These are phyloP conservation scores for Myiopsitta monachus DNA, from an alignment of 2,113 vertebrate species.

Conservation along the genomic window DNA sequence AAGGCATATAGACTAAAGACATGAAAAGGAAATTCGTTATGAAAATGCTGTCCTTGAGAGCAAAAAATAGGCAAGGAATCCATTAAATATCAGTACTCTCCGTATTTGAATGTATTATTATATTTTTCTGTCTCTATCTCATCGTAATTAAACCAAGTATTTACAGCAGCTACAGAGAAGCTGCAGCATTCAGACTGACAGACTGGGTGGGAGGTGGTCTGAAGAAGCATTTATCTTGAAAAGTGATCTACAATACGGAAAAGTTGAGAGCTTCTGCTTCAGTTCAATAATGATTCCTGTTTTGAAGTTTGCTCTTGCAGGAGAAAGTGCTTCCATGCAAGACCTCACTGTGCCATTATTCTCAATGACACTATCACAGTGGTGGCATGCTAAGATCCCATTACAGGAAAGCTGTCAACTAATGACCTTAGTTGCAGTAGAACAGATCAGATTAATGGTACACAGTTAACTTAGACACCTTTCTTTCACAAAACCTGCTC, in stretches of 20 bases:
- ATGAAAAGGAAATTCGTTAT: not conserved
- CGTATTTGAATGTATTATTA: not conserved
- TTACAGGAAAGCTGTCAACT: slow-evolving; percentile 59
- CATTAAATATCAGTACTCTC: not conserved
- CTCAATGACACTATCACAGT: slow-evolving; percentile 62
- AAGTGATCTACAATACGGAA: slow-evolving; percentile 47
- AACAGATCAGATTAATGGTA: slow-evolving; percentile 69
- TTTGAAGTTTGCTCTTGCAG: slow-evolving; percentile 59
- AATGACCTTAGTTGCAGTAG: slow-evolving; percentile 50
- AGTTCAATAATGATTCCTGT: slow-evolving; percentile 57
- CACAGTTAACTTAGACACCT: slow-evolving; percentile 47
- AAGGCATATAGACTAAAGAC: not conserved
- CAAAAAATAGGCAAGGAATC: slow-evolving; percentile 15
- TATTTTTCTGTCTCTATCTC: not conserved
- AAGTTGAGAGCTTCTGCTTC: slow-evolving; percentile 60
- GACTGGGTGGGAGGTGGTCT: slow-evolving; percentile 49
- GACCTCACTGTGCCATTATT: slow-evolving; percentile 65
- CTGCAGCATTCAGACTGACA: slow-evolving; percentile 10
- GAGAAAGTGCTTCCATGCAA: slow-evolving; percentile 64
- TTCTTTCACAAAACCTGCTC: slow-evolving; percentile 41
- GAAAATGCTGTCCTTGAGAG: slow-evolving; percentile 1
- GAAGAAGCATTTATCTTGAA: slow-evolving; percentile 50
- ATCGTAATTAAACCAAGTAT: not conserved
- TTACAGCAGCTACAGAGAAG: not conserved
- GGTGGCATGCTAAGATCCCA: slow-evolving; percentile 60